A percentile compares a stretch with the other conserved stretches of the same genome.
Evolutionary conservation across 2,113 vertebrate species (phyloP).

Genomic region (Podocnemis expansa): DNA sequence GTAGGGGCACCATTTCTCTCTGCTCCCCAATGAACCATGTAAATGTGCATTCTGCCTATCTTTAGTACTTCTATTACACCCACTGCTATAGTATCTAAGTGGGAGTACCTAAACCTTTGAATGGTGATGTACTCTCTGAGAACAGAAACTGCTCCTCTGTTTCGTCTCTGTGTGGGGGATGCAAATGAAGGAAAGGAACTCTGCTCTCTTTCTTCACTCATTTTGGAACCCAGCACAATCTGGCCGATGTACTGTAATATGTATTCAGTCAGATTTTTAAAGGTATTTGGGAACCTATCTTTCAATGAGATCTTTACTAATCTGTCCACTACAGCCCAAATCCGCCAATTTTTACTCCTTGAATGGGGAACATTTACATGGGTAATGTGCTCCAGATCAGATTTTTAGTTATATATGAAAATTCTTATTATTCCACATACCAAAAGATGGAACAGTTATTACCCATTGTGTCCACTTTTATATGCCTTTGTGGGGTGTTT

Average conservation of each 20-base stretch:
- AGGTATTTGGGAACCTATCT: background rate
- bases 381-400: background rate
- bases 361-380: background rate
- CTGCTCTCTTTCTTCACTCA: background rate
- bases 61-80: background rate
- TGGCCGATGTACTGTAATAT: background rate
- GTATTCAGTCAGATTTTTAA: background rate
- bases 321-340: background rate
- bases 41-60: background rate
- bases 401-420: background rate
- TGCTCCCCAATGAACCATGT: background rate
- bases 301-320: background rate
- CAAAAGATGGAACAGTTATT: background rate
- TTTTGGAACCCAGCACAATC: background rate
- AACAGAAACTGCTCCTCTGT: background rate
- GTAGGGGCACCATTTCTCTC: background rate
- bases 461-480: background rate
- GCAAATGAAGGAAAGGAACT: background rate
- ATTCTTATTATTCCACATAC: rapidly evolving
- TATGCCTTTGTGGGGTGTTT: background rate
- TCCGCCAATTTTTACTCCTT: background rate
- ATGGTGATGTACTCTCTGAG: background rate
- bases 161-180: background rate
- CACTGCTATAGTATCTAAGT: background rate
- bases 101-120: background rate